These are phyloP conservation scores for Acestrorhynchus altus DNA, from an alignment of 2,797 vertebrate species.

Conservation along the genomic window DNA sequence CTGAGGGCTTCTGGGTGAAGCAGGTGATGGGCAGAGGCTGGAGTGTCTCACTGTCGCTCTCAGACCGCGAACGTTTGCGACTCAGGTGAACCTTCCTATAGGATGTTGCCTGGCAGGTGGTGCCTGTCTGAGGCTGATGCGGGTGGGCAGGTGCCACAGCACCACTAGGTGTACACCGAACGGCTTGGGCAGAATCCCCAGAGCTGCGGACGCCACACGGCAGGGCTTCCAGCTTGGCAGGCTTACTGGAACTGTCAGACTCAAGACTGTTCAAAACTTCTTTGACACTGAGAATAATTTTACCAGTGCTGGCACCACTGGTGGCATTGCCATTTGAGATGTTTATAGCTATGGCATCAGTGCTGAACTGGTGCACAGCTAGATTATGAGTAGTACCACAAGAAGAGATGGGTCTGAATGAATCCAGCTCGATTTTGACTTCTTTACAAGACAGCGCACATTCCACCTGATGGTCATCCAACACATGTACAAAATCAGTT, in stretches of 20 bases:
- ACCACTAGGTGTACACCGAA: slow-evolving; percentile 79
- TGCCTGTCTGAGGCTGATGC: slow-evolving; percentile 77
- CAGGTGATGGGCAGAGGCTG: slow-evolving; percentile 92
- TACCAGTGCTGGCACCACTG: slow-evolving; percentile 65
- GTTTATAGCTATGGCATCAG: not conserved
- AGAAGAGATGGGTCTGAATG: not conserved
- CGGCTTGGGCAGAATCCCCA: slow-evolving; percentile 71
- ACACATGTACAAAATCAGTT: not conserved
- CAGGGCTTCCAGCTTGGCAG: slow-evolving; percentile 76
- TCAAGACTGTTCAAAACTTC: slow-evolving; percentile 92
- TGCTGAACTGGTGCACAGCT: not conserved
- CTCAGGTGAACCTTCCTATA: slow-evolving; percentile 86
- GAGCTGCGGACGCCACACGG: slow-evolving; percentile 80
- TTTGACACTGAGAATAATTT: slow-evolving; percentile 91
- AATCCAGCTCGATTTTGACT: not conserved
- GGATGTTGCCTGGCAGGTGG: slow-evolving; percentile 81
- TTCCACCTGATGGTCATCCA: not conserved
- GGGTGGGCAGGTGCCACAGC: slow-evolving; percentile 78
- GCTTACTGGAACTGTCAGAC: slow-evolving; percentile 80
- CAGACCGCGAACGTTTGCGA: slow-evolving; percentile 91
- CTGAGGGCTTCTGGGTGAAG: slow-evolving; percentile 84
- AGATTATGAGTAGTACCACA: not conserved
- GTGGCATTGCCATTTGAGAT: not conserved
- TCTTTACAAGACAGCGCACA: not conserved
- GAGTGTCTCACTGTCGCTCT: slow-evolving; percentile 95